Base-by-base conservation (phyloP, 2,797 vertebrate species). In the Brachymystax lenok region DNA sequence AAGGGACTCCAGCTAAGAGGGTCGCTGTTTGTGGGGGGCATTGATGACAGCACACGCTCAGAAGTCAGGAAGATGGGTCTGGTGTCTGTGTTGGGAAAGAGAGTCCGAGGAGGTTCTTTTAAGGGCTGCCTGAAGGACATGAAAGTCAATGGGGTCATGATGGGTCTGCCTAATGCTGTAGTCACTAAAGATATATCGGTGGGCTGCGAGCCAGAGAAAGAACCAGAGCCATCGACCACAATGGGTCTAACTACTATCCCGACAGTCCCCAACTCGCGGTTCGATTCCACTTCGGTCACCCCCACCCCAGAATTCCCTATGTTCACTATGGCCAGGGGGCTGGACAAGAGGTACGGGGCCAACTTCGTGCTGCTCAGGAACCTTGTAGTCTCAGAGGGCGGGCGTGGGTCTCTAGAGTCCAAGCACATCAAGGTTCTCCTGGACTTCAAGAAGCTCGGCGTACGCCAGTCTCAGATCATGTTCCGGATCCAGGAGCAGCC, bases 111-210 rank as follows among this genome's bases (percentile, higher is more conserved):
- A 84, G 93, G 94, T 64, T 98, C 97, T 35, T 97, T 98, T 80
- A 97, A 95, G 92, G 97, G 97, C 74, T 99, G 97, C 83, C 87
- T 98, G 74, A 95, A 89, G 86, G 92, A 94, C 75, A 89, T 98
- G 77, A 93, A 93, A 88, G 83, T 93, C 68, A 96, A 93, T 74
- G 84, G 89, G 46, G 88, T 94, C 70, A 95, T 92, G 71, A 93
- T 89, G 76, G 94, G 95, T 0, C 91, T 98, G 46, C 95, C 92
- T 69, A 92, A 92, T 82, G 93, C 94, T 27, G 67, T 97, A 4
- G 94, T 96, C 77, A 96, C 95, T 56, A 97, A 96, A 86, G 96
- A 98, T 84, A 89, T 98, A 87, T 97, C 97, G 67, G 93, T 94
- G 70, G 97, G 96, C 21, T 99, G 96, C 90, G 95, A 96, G 87